Conservation (phyloP, 2,888 invertebrate genomes). For the Onthophagus sagittarius region DNA sequence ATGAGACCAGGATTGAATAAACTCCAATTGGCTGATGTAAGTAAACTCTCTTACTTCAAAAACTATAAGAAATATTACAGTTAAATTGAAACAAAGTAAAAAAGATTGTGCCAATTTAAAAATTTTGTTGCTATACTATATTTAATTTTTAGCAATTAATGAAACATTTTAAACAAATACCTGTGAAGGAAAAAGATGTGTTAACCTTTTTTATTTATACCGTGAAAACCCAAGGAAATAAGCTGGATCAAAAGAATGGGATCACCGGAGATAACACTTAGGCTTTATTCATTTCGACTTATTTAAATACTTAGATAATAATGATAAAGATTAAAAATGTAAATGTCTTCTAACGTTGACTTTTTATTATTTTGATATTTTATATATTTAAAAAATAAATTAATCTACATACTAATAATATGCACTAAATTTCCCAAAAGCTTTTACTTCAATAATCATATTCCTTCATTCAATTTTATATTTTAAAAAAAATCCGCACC, state of each 20-base stretch:
- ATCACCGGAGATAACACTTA: slow-evolving; percentile 62
- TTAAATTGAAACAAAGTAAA: no score
- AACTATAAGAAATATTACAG: no score
- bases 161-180: slow-evolving; percentile 93
- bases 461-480: no score
- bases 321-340: not conserved
- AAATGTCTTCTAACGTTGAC: not conserved
- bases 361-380: not conserved
- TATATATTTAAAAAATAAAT: not conserved
- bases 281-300: not conserved
- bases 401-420: not conserved
- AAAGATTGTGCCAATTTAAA: no score
- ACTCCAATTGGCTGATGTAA: slow-evolving; percentile 93
- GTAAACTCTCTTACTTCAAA: no score
- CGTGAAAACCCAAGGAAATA: slow-evolving; percentile 89
- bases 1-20: slow-evolving; percentile 91
- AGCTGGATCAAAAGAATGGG: slow-evolving; percentile 79
- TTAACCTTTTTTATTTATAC: slow-evolving; percentile 94
- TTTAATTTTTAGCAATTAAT: slow-evolving; percentile 87
- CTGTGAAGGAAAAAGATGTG: slow-evolving; percentile 91
- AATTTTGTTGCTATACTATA: no score
- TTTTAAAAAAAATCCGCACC: no score
- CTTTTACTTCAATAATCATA: no score
- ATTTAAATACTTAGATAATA: slow-evolving; percentile 5
- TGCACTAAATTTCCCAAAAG: no score